Evolutionary conservation across 1,140 invertebrate genomes (phyloP), one percentile per base, ranked within the genome.

Genomic region (Leucophenga varia): DNA sequence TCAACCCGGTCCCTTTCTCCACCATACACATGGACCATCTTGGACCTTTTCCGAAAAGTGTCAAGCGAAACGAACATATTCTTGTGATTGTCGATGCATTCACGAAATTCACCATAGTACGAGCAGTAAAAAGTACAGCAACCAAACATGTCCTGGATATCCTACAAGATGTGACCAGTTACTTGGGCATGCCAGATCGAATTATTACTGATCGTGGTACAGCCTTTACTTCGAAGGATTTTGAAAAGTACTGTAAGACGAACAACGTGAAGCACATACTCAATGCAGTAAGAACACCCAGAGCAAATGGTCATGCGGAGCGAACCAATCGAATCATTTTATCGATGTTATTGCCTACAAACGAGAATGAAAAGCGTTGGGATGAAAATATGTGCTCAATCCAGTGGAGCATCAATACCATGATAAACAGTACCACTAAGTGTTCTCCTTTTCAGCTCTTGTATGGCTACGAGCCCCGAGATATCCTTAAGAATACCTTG

Each of bases 11-110:
- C 19, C 54, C 52, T 13, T 45, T 55, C 16, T 44, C 55, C 10
- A 65, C 54, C 1, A 46, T 57, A 32, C 61, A 68, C 35, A 39
- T 70, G 2, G 63, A 70, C 32, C 65, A 68, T 45, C 21, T 68
- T 32, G 63, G 58, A n/a, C 65, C 60, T 0, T 58, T 61, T 47
- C 20, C 47, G 3, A 50, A 36, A n/a, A 57, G 52, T 30, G 52
- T 51, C 16, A 9, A 20, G 14, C 42, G 54, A 32, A 34, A 57
- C n/a, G 31, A 20, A 2, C 37, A 57, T 25, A 37, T 54, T 3
- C 14, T 53, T 2, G 43, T 32, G 1, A 28, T 57, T 2, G 36
- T 43, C 1, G 49, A 50, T 46, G 49, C 36, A 8, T 55, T 55
- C 12, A 45, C 42, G 2, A 44, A 40, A 34, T 44, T 39, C 21